These are phyloP conservation scores for Drosophila antonietae DNA, from an alignment of 2,888 invertebrate genomes.

Conservation along the genomic window DNA sequence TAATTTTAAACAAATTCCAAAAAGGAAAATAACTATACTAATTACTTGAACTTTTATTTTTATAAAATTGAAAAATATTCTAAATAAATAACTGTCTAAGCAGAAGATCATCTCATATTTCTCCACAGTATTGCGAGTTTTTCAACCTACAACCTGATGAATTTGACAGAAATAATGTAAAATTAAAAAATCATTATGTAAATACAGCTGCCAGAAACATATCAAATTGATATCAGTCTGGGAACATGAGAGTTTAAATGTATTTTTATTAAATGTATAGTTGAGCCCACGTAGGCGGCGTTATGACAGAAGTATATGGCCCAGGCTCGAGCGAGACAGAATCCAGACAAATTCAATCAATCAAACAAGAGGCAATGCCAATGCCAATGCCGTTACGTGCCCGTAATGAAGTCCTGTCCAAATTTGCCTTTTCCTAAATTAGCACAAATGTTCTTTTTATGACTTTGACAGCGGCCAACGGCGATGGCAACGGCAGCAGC, in stretches of 20 bases:
- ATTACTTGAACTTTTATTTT: neutral
- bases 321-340: conserved; percentile 15
- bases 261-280: conserved; percentile 43
- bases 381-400: conserved; percentile 74
- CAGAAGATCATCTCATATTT: neutral
- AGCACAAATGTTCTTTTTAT: conserved; percentile 82
- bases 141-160: neutral
- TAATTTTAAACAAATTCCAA: no score
- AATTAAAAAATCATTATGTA: conserved; percentile 74
- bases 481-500: conserved; percentile 24
- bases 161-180: conserved; percentile 25
- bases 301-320: neutral
- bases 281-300: conserved; percentile 11
- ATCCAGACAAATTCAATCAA: conserved; percentile 77
- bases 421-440: conserved; percentile 81
- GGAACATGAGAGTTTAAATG: conserved; percentile 56
- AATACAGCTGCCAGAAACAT: conserved; percentile 59
- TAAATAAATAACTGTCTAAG: neutral
- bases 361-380: conserved; percentile 76
- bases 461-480: conserved; percentile 63
- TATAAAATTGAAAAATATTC: neutral
- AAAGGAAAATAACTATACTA: neutral
- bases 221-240: conserved; percentile 74
- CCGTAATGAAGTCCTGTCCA: conserved; percentile 81
- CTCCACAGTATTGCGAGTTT: neutral